Evolutionary conservation across 2,888 invertebrate genomes (phyloP).

Genomic region (Hymenopus coronatus): DNA sequence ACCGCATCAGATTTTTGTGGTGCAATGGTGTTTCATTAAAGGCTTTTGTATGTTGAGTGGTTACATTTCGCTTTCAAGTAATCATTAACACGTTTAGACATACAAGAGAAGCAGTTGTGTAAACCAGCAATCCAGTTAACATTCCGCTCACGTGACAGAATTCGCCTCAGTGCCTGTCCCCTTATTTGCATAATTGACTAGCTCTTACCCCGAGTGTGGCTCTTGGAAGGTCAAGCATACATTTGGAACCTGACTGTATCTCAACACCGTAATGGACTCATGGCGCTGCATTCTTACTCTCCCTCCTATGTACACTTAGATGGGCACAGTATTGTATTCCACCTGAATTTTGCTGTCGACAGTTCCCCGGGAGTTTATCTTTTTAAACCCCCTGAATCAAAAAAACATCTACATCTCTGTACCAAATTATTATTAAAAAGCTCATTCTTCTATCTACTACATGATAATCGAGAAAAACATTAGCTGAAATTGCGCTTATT

Average conservation of each 20-base stretch:
- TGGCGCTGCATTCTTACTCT: too few species aligned
- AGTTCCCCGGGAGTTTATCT: too few species aligned
- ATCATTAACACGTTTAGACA: neutral
- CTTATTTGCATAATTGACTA: neutral
- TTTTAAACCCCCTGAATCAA: too few species aligned
- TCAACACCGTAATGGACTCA: neutral
- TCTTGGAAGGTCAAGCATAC: neutral
- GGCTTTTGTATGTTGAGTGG: neutral
- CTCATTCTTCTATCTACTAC: too few species aligned
- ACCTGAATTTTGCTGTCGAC: too few species aligned
- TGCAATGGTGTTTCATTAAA: neutral
- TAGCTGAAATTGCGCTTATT: too few species aligned
- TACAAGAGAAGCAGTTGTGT: neutral
- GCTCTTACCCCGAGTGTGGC: neutral
- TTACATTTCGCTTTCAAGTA: neutral
- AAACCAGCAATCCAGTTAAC: neutral
- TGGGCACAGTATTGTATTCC: too few species aligned
- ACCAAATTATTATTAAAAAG: too few species aligned
- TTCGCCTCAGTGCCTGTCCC: neutral
- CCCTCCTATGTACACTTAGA: too few species aligned
- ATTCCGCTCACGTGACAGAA: neutral
- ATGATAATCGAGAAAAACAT: too few species aligned
- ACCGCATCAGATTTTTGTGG: too few species aligned
- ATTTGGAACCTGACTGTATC: neutral
- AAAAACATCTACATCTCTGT: too few species aligned